Percentiles rank a stretch among this genome's conserved stretches.
These are phyloP conservation scores for Eustalomyia histrio DNA, from an alignment of 2,888 invertebrate genomes.

Conservation along the genomic window DNA sequence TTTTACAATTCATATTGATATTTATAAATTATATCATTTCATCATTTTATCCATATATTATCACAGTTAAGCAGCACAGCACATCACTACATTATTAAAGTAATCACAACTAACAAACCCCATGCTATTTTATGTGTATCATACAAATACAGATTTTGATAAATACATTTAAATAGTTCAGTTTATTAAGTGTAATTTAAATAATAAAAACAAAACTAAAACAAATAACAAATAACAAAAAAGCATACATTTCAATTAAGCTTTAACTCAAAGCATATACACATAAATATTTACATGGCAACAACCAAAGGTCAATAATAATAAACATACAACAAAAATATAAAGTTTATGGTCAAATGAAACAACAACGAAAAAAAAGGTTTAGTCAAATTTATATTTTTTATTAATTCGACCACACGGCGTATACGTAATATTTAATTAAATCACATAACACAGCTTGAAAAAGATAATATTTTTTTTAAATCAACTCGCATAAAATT, in stretches of 20 bases:
- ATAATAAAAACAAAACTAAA: slow-evolving; percentile 43
- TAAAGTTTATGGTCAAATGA: not conserved
- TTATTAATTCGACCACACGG: slow-evolving; percentile 13
- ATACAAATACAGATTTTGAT: slow-evolving; percentile 45
- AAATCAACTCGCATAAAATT: no score
- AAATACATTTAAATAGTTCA: slow-evolving; percentile 60
- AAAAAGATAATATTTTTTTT: no score
- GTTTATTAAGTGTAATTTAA: slow-evolving; percentile 65
- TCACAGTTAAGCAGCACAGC: slow-evolving; percentile 29
- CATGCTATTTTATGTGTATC: slow-evolving; percentile 18
- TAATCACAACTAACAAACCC: not conserved
- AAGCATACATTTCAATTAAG: slow-evolving; percentile 59
- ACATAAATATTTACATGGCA: slow-evolving; percentile 1
- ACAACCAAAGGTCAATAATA: slow-evolving; percentile 32
- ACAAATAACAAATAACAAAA: not conserved
- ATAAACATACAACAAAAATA: slow-evolving; percentile 3
- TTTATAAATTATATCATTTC: not conserved
- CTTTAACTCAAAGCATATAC: not conserved
- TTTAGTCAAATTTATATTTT: not conserved
- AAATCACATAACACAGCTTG: no score
- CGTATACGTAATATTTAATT: slow-evolving; percentile 36
- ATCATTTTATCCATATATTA: slow-evolving; percentile 19
- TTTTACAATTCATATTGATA: no score
- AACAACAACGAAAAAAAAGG: not conserved
- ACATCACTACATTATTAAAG: not conserved